Conservation (phyloP, 2,113 vertebrate species). For the Hypocryptadius cinnamomeus region DNA sequence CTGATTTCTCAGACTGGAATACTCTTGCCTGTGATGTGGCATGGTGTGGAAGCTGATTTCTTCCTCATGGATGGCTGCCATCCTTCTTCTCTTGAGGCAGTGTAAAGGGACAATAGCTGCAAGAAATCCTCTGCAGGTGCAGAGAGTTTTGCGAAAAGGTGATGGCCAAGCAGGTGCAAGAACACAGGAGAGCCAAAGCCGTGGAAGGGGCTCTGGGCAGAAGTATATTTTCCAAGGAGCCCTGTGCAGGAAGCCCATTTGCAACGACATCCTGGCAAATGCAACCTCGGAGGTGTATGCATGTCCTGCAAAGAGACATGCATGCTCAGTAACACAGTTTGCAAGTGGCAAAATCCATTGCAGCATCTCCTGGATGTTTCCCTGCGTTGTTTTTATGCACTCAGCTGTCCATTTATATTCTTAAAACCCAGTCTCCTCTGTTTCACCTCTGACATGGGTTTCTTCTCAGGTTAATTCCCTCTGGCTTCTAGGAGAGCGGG, state of each 20-base stretch:
- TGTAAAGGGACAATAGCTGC: background rate
- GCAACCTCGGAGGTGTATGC: background rate
- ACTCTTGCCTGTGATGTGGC: background rate
- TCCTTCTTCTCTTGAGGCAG: background rate
- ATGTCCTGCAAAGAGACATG: background rate
- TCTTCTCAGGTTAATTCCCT: conserved; percentile 18
- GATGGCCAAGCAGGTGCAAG: background rate
- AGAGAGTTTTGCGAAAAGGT: background rate
- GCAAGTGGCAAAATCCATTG: background rate
- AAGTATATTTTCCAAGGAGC: background rate
- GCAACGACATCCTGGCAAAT: background rate
- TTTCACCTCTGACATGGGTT: background rate
- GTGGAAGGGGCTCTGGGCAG: background rate
- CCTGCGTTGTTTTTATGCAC: fast-evolving
- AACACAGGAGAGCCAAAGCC: background rate
- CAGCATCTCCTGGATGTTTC: background rate
- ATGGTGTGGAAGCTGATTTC: background rate
- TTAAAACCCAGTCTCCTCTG: background rate
- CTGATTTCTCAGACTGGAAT: background rate
- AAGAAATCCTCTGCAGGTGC: background rate
- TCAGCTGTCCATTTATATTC: background rate
- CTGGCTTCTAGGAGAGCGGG: background rate
- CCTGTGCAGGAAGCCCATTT: background rate
- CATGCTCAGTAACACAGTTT: background rate
- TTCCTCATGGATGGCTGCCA: fast-evolving